Percentiles rank a stretch among this genome's conserved stretches.
Evolutionary conservation across 2,797 vertebrate species (phyloP).

Genomic region (Bradypodion pumilum): DNA sequence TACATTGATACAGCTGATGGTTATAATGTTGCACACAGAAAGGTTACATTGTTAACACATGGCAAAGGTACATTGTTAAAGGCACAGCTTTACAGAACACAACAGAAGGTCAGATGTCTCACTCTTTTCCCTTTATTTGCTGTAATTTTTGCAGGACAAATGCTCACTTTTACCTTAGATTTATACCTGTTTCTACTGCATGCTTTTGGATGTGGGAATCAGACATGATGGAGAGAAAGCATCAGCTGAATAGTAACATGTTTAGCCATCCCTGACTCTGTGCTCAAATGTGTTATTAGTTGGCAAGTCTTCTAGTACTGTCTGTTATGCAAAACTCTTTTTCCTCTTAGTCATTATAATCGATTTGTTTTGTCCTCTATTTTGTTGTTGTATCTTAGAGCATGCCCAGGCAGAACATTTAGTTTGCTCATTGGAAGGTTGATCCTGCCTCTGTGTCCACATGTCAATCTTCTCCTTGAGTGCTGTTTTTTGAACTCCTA

Average conservation of each 20-base stretch:
- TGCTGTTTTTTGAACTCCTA: too few species aligned
- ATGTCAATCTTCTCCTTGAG: too few species aligned
- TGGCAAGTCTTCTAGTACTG: background rate
- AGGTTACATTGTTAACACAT: too few species aligned
- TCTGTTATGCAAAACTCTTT: background rate
- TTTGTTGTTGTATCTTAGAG: background rate
- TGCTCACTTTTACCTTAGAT: background rate
- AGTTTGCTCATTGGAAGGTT: too few species aligned
- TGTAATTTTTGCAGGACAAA: background rate
- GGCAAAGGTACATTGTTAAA: too few species aligned
- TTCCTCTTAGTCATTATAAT: background rate
- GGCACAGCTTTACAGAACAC: too few species aligned
- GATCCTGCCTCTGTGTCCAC: too few species aligned
- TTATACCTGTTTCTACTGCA: background rate
- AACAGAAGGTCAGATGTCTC: too few species aligned
- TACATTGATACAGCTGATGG: too few species aligned
- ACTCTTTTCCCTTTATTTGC: background rate
- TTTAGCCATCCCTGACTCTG: background rate
- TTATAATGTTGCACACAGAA: too few species aligned
- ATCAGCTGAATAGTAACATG: background rate
- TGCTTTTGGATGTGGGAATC: background rate
- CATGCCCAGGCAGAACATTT: too few species aligned
- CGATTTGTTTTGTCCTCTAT: background rate
- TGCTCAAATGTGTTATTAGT: background rate
- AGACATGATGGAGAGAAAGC: background rate